Conservation (phyloP, 2,113 vertebrate species). For the Morone saxatilis region DNA sequence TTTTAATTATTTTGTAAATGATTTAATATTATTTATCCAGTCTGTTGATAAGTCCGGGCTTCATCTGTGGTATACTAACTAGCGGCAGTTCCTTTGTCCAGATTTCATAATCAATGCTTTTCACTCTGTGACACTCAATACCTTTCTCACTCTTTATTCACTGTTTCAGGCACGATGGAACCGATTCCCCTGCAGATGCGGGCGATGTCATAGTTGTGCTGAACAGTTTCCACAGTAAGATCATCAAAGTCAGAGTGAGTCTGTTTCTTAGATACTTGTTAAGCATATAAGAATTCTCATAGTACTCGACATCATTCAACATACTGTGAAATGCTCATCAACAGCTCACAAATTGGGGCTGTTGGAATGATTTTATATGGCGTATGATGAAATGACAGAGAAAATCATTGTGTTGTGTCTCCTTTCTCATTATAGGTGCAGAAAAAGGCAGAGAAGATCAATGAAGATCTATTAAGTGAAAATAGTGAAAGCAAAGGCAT, state of each 20-base stretch:
- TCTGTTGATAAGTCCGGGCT: neutral
- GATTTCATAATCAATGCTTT: neutral
- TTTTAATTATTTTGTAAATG: neutral
- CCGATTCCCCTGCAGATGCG: conserved; percentile 88
- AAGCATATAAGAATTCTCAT: neutral
- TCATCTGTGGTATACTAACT: neutral
- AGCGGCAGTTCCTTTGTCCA: conserved; percentile 6
- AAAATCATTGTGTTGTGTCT: conserved; percentile 1
- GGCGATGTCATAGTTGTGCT: conserved; percentile 89
- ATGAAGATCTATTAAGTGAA: conserved; percentile 87
- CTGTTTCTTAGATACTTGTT: neutral
- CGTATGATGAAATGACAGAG: neutral
- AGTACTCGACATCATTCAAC: neutral
- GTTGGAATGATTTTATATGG: neutral
- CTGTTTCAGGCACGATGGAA: conserved; percentile 89
- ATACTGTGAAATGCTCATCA: neutral
- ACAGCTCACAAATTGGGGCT: neutral
- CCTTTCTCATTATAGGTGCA: conserved; percentile 79
- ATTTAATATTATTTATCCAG: neutral
- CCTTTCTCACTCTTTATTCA: neutral
- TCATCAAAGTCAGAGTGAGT: conserved; percentile 94
- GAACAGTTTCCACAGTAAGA: conserved; percentile 96
- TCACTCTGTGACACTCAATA: no score
- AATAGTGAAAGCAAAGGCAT: conserved; percentile 81
- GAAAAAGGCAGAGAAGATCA: conserved; percentile 85